Base-by-base conservation (phyloP, 2,113 vertebrate species). In the Rana temporaria region DNA sequence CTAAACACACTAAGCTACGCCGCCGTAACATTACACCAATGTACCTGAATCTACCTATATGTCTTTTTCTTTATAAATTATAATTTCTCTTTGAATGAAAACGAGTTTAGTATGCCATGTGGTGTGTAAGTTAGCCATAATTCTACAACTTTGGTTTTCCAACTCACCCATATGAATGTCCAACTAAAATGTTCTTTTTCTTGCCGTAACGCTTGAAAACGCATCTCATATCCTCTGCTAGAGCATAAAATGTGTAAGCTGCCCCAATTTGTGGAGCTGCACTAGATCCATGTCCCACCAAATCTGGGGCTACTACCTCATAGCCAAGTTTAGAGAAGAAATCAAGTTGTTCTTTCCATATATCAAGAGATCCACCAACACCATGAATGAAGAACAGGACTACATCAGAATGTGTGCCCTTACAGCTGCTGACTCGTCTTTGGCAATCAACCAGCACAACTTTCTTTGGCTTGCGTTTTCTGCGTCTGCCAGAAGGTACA, bases 321-420 rank as follows among this genome's bases (percentile, higher is more conserved):
- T 99, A 99, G 2, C 98, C 98, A 79, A 96, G 90, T 59, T 87
- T 91, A 38, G 93, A 92, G 20, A 99, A 98, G 86, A 96, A 99
- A 78, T 98, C 96, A 91, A 99, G 85, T 90, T 99, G 98, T 84
- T 93, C 94, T 85, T 93, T 95, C 98, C 98, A 99, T 88, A 99
- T 98, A 84, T 97, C 96, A 87, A 98, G 84, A 0, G 98, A 98
- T 17, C 98, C 97, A 0, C 98, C 97, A 0, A 99, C 98, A 0
- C 98, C 98, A 0, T 99, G 98, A 86, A 99, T 94, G 92, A 99
- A 99, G 86, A 99, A 99, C 5, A 99, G 90, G 3, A 93, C 96
- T 84, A 99, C 93, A 0, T 99, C 97, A 0, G 91, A 14, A 85
- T 99, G 96, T 0, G 93, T 90, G 38, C 92, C 97, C 84, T 96